Base-by-base conservation (phyloP, 2,888 invertebrate species). In the Agrotis segetum region DNA sequence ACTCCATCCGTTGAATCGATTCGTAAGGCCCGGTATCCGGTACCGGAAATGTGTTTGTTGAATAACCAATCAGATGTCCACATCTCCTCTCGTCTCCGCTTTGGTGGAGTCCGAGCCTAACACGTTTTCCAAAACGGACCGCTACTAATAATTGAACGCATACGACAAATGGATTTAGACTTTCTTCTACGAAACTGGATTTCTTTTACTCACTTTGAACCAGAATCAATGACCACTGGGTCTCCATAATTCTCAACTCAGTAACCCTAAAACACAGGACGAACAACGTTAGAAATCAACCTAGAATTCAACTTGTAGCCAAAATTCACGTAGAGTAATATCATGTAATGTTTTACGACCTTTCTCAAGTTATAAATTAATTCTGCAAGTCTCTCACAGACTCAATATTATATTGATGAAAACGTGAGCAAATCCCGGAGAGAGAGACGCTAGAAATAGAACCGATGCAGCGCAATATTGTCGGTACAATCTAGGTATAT, bases 361-460 rank as follows among this genome's bases (percentile, higher is more conserved):
- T 19, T 21, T 17, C 17, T 49, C 13, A 53, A 46, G 17, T 17
- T 3, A 52, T 44, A 52, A 40, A 70, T 56, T 47, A 61, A 65
- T 49, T 16, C 29, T 34, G 2, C 19, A 64, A 3, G 34, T 65
- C 34, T 7, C 5, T 49, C 44, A 67, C 58, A 69, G 50, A 69
- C 52, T 55, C 14, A 2, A 56, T 64, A 60, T 29, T 52, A 44
- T 66, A 79, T 70, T 74, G 52, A 79, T 52, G 63, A 56, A 63
- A 60, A 44, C 29, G 13, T 73, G 16, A 65, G 13, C 63, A n/a
- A 60, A 49, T 52, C 50, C 50, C 55, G 17, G 5, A n/a, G 49
- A 46, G 65, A 17, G 52, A 40, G 49, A 6, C 21, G 21, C 50
- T 66, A 56, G 53, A 67, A 75, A 70, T 74, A 67, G 60, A 52